Percentiles rank a stretch among this genome's conserved stretches.
phyloP scores from a whole-genome alignment of 2,113 vertebrate genomes.

The Fulica atra region DNA sequence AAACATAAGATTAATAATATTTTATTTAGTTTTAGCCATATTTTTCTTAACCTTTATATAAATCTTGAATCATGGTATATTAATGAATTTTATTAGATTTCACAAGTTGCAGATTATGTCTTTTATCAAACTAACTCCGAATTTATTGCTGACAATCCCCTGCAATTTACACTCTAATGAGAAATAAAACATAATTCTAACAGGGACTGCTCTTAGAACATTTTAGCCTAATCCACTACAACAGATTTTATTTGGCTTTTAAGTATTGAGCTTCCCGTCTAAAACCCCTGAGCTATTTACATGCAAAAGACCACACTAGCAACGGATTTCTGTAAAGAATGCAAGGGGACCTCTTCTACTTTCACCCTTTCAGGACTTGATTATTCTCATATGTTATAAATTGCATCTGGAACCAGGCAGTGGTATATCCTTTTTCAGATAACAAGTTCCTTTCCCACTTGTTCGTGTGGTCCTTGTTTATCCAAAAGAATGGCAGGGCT shows the following conservation, averaged over 20 bases:
- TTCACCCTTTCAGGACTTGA: constrained; percentile 6
- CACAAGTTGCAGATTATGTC: constrained; percentile 35
- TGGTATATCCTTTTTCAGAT: not conserved
- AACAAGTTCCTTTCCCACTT: not conserved
- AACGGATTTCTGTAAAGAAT: not conserved
- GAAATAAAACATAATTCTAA: constrained; percentile 43
- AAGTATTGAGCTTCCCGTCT: not conserved
- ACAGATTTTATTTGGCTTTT: constrained; percentile 26
- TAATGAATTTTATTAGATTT: constrained; percentile 71
- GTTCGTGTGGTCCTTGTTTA: not conserved
- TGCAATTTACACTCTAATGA: constrained; percentile 24
- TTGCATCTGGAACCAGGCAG: not conserved
- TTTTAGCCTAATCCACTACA: constrained; percentile 11
- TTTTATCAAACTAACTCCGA: constrained; percentile 48
- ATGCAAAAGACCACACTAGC: not conserved
- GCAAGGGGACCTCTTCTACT: not conserved
- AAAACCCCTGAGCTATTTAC: not conserved
- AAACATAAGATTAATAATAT: constrained; percentile 46
- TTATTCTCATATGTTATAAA: constrained; percentile 6
- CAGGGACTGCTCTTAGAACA: not conserved
- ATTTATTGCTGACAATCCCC: constrained; percentile 19
- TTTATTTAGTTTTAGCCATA: constrained; percentile 59
- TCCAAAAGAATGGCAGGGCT: not conserved
- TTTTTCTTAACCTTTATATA: constrained; percentile 61
- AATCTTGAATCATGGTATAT: constrained; percentile 53